These are phyloP conservation scores for Platynereis dumerilii DNA, from an alignment of 2,888 invertebrate species.

Conservation along the genomic window DNA sequence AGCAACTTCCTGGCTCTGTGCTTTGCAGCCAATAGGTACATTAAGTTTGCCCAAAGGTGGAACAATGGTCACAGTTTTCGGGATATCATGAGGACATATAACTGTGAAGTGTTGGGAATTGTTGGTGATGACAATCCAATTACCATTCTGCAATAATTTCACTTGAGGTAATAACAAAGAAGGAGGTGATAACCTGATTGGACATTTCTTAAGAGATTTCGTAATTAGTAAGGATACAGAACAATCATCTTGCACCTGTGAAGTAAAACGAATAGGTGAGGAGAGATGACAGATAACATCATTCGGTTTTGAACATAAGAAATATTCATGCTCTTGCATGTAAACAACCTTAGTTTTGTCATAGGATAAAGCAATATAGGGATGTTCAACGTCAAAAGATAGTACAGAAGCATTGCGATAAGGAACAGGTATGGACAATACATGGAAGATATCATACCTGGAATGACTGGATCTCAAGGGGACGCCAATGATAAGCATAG, in stretches of 20 bases:
- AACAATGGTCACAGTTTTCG: neutral
- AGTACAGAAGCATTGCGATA: too few relatives aligned
- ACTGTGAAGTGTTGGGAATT: neutral
- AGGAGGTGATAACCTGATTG: neutral
- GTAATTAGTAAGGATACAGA: neutral
- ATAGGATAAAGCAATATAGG: neutral
- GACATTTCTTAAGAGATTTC: neutral
- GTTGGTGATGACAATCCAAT: neutral
- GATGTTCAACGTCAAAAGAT: neutral
- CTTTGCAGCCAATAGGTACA: neutral
- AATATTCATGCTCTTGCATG: neutral
- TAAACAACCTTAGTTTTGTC: neutral
- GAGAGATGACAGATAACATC: neutral
- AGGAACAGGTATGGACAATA: too few relatives aligned
- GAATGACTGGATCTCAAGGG: too few relatives aligned
- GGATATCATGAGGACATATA: neutral
- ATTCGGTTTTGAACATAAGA: neutral
- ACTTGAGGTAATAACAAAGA: neutral
- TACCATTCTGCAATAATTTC: neutral
- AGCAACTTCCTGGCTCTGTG: too few relatives aligned
- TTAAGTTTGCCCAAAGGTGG: neutral
- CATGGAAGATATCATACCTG: too few relatives aligned
- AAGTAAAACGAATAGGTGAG: neutral
- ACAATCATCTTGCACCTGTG: neutral
- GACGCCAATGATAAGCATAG: too few relatives aligned